Percentiles rank a stretch among this genome's conserved stretches.
Conservation (phyloP, 2,797 vertebrate species). For the Galagoides demidoff region DNA sequence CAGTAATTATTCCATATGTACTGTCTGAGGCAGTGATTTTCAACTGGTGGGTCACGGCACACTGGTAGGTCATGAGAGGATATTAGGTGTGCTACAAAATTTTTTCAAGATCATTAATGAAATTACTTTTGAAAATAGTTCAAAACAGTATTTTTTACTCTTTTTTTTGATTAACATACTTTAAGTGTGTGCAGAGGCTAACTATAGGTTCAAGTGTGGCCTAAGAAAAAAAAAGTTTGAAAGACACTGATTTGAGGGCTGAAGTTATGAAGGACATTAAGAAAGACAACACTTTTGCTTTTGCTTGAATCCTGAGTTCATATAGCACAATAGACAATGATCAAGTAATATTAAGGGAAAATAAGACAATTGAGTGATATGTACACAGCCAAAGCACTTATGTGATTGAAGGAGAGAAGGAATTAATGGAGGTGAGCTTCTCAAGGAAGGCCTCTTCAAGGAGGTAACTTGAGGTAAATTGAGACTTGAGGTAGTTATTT, state of each 20-base stretch:
- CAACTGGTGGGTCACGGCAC: too few species aligned
- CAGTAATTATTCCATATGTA: background rate
- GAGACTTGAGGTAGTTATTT: background rate
- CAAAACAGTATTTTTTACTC: too few species aligned
- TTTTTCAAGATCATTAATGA: too few species aligned
- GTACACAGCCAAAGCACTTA: background rate
- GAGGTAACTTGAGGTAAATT: background rate
- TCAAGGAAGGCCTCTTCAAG: background rate
- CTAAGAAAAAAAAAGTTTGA: too few species aligned
- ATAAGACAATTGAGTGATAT: background rate
- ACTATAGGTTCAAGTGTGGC: too few species aligned
- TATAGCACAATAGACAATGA: background rate
- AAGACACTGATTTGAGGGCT: background rate
- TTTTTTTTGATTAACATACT: too few species aligned
- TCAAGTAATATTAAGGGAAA: background rate
- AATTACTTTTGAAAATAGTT: too few species aligned
- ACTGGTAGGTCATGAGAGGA: too few species aligned
- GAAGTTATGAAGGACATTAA: background rate
- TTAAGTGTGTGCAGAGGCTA: too few species aligned
- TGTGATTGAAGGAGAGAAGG: background rate
- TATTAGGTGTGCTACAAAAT: too few species aligned
- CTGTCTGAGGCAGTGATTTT: background rate
- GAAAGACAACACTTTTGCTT: background rate
- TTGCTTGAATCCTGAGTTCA: background rate
- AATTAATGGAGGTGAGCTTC: background rate